Evolutionary conservation across 2,888 invertebrate genomes (phyloP).

Genomic region (Sphaeridia pumilis): DNA sequence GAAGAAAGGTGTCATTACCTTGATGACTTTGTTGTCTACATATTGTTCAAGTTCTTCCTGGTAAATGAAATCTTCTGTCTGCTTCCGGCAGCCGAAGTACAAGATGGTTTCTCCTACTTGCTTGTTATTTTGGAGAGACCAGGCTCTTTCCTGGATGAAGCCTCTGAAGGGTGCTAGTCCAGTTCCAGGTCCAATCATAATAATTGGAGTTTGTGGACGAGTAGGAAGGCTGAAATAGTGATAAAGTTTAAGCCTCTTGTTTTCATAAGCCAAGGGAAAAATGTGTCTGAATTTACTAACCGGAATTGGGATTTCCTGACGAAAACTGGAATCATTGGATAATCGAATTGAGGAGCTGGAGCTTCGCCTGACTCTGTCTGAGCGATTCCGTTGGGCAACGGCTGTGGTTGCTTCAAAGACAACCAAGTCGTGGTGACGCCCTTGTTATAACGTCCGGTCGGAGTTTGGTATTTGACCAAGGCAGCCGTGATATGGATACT

Average conservation of each 20-base stretch:
- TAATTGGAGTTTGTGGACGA: constrained; percentile 74
- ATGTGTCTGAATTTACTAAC: constrained; percentile 37
- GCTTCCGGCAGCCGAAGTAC: constrained; percentile 91
- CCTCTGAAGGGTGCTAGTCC: constrained; percentile 97
- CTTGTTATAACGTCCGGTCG: constrained; percentile 71
- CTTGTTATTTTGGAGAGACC: constrained; percentile 62
- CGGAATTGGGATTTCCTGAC: constrained; percentile 97
- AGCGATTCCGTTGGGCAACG: constrained; percentile 26
- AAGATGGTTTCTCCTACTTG: constrained; percentile 82
- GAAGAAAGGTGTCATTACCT: no score
- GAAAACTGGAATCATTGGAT: constrained; percentile 64
- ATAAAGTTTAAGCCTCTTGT: no score
- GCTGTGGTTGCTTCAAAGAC: constrained; percentile 54
- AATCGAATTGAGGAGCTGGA: constrained; percentile 9
- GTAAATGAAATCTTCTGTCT: constrained; percentile 83
- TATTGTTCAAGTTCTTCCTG: constrained; percentile 75
- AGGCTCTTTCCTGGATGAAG: constrained; percentile 87
- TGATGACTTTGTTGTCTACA: constrained; percentile 59
- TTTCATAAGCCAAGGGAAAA: not conserved
- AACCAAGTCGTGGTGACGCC: constrained; percentile 95
- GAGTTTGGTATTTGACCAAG: constrained; percentile 80
- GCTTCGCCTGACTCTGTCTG: constrained; percentile 13
- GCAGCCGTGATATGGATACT: constrained; percentile 95
- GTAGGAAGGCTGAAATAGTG: constrained; percentile 67
- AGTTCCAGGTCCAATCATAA: constrained; percentile 99